phyloP scores from a whole-genome alignment of 2,888 invertebrate species.

The Cantharis lateralis region DNA sequence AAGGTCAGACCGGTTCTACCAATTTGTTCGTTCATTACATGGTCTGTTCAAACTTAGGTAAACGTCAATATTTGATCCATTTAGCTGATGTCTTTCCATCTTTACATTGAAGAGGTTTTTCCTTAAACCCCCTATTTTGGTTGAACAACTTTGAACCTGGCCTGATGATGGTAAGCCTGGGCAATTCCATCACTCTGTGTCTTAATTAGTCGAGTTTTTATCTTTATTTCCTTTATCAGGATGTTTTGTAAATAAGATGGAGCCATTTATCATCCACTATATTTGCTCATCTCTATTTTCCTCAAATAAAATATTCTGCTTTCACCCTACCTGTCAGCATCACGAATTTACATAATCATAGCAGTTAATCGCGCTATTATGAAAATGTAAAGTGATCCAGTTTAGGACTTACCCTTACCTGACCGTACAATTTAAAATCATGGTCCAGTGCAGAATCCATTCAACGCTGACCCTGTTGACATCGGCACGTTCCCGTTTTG shows the following conservation, averaged over 20 bases:
- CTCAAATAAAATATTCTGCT: background rate
- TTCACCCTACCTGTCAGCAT: background rate
- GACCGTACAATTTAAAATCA: background rate
- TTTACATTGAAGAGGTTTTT: too few relatives aligned
- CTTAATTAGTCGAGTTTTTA: too few relatives aligned
- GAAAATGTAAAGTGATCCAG: constrained; percentile 1
- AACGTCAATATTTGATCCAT: too few relatives aligned
- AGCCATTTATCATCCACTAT: too few relatives aligned
- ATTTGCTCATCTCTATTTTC: background rate
- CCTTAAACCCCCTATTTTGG: too few relatives aligned
- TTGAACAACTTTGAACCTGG: too few relatives aligned
- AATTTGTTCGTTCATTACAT: background rate
- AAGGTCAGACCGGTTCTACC: background rate
- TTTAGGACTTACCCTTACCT: background rate
- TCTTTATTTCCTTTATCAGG: too few relatives aligned
- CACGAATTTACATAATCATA: background rate
- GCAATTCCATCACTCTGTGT: too few relatives aligned
- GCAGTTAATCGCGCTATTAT: background rate
- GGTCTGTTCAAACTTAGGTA: too few relatives aligned
- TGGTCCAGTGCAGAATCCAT: constrained; percentile 27
- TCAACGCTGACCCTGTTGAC: constrained; percentile 10
- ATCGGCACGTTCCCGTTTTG: constrained; percentile 24
- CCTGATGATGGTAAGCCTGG: too few relatives aligned
- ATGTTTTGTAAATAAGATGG: too few relatives aligned
- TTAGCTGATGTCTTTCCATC: too few relatives aligned